Evolutionary conservation across 2,113 vertebrate genomes (phyloP), one percentile per base, ranked within the genome.

Genomic region (Equus przewalskii): DNA sequence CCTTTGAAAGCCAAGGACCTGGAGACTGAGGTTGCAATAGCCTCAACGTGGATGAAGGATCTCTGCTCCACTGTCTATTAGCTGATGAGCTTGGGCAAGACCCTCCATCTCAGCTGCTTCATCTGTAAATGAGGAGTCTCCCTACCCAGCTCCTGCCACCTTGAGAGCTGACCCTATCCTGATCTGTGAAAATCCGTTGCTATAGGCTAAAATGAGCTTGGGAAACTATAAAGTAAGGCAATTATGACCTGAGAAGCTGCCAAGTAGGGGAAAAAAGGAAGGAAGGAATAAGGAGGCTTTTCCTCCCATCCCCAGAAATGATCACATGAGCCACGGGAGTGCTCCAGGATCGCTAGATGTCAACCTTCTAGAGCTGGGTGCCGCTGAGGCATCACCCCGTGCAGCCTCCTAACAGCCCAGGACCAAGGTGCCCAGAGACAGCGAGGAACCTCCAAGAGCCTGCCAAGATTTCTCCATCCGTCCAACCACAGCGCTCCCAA

Each of bases 221-320:
- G 79, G 12, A 44, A 84, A 80, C 70, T n/a, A 54, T 54, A 49
- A 44, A 62, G 33, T 28, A 54, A 89, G 24, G 15, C 46, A 22
- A 44, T 60, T 26, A 56, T 0, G 33, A 83, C n/a, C 90, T 4
- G 44, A 70, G 28, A 79, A 67, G 3, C 3, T 33, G 70, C 78
- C 56, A 9, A 28, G 28, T 2, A 69, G n/a, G 5, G 15, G 0
- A 12, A 28, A n/a, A 44, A 44, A 10, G 9, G 46, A 1, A 22
- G 21, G 28, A 13, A 62, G 58, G 2, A 51, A 58, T 21, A 56
- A 28, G 19, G 9, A 30, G 56, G 49, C 60, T 82, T 26, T 79
- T 62, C 73, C 56, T 73, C 19, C 21, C 15, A 69, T 10, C 19
- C 41, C 76, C 51, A 22, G 26, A 56, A 72, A 21, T 33, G 44